These are phyloP conservation scores for Apostichopus japonicus DNA, from an alignment of 35 echinoderm and acorn worm genomes.

Conservation along the genomic window DNA sequence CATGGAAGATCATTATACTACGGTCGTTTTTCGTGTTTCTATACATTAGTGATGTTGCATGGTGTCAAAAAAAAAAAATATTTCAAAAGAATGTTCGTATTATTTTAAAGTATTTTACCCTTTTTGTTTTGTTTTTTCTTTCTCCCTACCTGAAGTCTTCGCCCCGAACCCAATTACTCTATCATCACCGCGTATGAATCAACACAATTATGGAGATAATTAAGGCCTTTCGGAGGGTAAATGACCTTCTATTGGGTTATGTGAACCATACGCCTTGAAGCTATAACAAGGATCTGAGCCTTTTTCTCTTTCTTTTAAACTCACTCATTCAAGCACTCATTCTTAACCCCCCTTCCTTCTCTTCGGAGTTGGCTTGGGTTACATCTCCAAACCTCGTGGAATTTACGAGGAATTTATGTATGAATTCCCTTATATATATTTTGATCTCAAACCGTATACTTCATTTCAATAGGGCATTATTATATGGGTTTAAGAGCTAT, in stretches of 20 bases:
- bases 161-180: conserved; percentile 28
- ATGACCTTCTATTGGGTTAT: neutral
- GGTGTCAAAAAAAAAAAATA: neutral
- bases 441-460: conserved; percentile 19
- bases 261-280: too few species aligned
- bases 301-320: too few species aligned
- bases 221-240: conserved; percentile 16
- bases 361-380: neutral
- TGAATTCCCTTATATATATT: neutral
- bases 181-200: conserved; percentile 20
- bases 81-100: neutral
- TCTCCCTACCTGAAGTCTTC: neutral
- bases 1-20: too few species aligned
- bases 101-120: neutral
- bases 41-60: neutral
- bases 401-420: neutral
- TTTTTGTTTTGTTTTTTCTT: neutral
- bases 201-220: conserved; percentile 34
- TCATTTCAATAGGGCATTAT: conserved; percentile 33
- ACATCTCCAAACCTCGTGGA: conserved; percentile 25
- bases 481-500: conserved; percentile 41
- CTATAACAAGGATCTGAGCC: too few species aligned
- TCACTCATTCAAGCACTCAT: too few species aligned
- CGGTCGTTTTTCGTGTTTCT: too few species aligned
- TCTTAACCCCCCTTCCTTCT: too few species aligned